Base-by-base conservation (phyloP, 2,797 vertebrate species). In the Acanthopagrus latus region DNA sequence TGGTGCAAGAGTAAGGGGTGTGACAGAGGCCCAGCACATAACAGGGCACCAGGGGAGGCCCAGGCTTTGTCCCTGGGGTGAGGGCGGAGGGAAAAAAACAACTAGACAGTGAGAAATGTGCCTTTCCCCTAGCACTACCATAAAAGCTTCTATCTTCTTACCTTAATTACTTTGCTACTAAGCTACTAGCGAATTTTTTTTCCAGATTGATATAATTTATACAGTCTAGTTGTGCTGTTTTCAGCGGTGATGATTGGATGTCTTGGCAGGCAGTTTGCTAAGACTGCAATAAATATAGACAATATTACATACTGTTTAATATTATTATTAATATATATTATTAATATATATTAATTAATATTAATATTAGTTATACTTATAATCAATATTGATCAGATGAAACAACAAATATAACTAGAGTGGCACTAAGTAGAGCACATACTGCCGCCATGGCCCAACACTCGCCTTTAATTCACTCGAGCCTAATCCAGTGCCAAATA, bases 61-160 rank as follows among this genome's bases (percentile, higher is more conserved):
- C 76, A 50, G 76, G 71, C 91, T 94, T 95, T 95, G 93, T 95
- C 93, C 89, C 72, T 43, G 63, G 55, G 72, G 82, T 71, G 57
- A 68, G 66, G 56, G 52, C 5, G 9, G 41, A 70, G 43, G 70
- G 62, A 21, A 56, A 64, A 56, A 56, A 64, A 50, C 38, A 79
- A 88, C 67, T 13, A 82, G 70, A 64, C 76, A 76, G 67, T 65
- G 71, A 88, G 62, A 68, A 73, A 66, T 79, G 60, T 51, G 48
- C 54, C 38, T 77, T 68, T 81, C 71, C 81, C 77, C 74, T 84
- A 74, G 77, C 27, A 16, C 50, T 65, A 51, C 74, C 80, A 54
- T 86, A 47, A 90, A 80, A 82, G 84, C 91, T 91, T 78, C 91
- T 92, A 90, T 93, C 82, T 87, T 76, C 82, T 84, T 88, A 85